Base-by-base conservation (phyloP, 2,797 vertebrate species). In the Thamnophis elegans region DNA sequence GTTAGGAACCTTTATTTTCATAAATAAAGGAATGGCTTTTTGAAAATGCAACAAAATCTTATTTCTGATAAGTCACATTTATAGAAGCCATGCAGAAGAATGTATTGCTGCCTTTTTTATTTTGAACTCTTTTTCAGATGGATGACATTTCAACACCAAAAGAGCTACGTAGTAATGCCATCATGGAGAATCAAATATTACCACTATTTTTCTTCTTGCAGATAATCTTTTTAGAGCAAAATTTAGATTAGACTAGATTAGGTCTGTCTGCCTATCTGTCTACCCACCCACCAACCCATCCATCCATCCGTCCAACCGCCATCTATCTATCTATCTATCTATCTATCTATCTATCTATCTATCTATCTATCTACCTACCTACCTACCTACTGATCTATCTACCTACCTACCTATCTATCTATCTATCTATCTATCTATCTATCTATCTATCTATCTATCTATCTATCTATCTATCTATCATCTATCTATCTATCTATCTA, bases 191-290 rank as follows among this genome's bases (percentile, higher is more conserved):
- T 59, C 16, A 82, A 26, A 86, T 91, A 32, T 36, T 82, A 88
- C 1, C 88, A 68, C 16, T 68, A 42, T 91, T 90, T 92, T 92
- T 85, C 42, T 36, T 89, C n/a, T 42, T 68, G 91, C 51, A 87
- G 89, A 62, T 82, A 32, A 91, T 93, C 73, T 88, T 88, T 88
- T 90, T 93, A 88, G 32, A 85, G 59, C 88, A 89, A 28, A 22
- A 36, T 42, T 25, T 55, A 18, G 58, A 36, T 36, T 36, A 87
- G 47, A 26, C 5, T 22, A 26, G 18, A 68, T 32, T 68, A 47
- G n/a, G n/a, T 68, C 28, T 68, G 2, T 32, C n/a, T 68, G 9
- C 16, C 25, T 62, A 2, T 62, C 60, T 22, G 1, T 22, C 58
- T 62, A 7, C 25, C 58, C 16, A 47, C 5, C 47, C 5, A 47